Evolutionary conservation across 2,113 vertebrate genomes (phyloP), one percentile per base, ranked within the genome.

Genomic region (Octodon degus): DNA sequence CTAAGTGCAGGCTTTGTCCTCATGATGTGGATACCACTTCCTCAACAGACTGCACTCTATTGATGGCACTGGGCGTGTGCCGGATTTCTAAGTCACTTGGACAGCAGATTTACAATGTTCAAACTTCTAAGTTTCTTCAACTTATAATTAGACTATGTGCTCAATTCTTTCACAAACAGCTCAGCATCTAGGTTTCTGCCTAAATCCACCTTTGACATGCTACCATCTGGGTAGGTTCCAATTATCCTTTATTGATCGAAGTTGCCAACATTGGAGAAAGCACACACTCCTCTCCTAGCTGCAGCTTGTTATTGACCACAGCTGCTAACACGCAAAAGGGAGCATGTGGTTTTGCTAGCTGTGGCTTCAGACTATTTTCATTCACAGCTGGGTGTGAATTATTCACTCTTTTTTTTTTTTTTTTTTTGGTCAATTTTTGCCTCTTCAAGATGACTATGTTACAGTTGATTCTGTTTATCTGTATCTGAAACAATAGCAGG

Each of bases 401-500:
- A 97, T 93, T 95, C 4, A 91, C 95, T 98, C 97, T 83, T 20
- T 87, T 24, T 24, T 87, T 24, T 87, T 24, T 43, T 43, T 43
- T 43, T 43, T 84, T 60, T 86, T 92, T 50, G 2, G 72, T 93
- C 90, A 77, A 70, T 96, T 86, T 95, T 97, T 96, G 79, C 32
- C 7, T 74, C 88, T 97, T 97, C 74, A 89, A 83, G 86, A 97
- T 50, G 72, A 88, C 19, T 94, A 7, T 87, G 62, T 82, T 92
- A 92, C 60, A 91, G 60, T 43, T 96, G 96, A 96, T 97, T 98
- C 97, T 13, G 58, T 94, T 97, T 95, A 97, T 94, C 53, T 93
- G 40, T 93, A 84, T 92, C 72, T 27, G 37, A 97, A 97, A 79
- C 25, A 97, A 91, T 63, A 95, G n/a, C 74, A 83, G 22, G 79